Base-by-base conservation (phyloP, 2,888 invertebrate genomes). In the Rhamnusium bicolor region DNA sequence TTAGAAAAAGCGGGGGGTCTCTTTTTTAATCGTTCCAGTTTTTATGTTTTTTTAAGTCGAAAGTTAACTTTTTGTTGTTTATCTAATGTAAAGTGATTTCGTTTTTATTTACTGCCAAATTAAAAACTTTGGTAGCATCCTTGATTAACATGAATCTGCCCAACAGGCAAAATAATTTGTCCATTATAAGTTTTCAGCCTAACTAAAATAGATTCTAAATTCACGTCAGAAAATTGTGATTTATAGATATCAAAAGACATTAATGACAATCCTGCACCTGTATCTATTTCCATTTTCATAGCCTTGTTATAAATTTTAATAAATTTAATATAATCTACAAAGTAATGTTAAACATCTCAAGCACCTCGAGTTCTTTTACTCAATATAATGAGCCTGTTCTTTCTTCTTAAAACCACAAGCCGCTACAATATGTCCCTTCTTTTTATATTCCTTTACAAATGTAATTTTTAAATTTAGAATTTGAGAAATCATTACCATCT, bases 401-500 rank as follows among this genome's bases (percentile, higher is more conserved):
- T 69, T 27, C 47, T 19, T 46, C 2, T 46, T 46, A 5, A 46
- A 27, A 14, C 60, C 40, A 16, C 61, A 61, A 69, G 61, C 61
- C n/a, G 32, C 32, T 27, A 19, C 49, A 19, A 61, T 69, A 21
- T 61, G 61, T 16, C 61, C 69, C 24, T 53, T 69, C 51, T 69
- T 69, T 46, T 32, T 32, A 53, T 60, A 69, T 16, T 62, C 51
- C 5, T n/a, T 29, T 62, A 69, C 69, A 69, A 32, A 32, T 60
- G 61, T 53, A 69, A n/a, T 32, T 51, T 40, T 18, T 69, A 21
- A 24, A 24, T 6, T 24, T 24, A 24, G 3, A 24, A 4, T 24
- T 24, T 24, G 24, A 24, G 6, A 24, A 24, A 24, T 24, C 24
- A 24, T 24, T 2, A 24, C 6, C 6, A 6, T 24, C 24, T 6